Conservation (phyloP, 1,140 invertebrate species). For the Zaprionus inermis region DNA sequence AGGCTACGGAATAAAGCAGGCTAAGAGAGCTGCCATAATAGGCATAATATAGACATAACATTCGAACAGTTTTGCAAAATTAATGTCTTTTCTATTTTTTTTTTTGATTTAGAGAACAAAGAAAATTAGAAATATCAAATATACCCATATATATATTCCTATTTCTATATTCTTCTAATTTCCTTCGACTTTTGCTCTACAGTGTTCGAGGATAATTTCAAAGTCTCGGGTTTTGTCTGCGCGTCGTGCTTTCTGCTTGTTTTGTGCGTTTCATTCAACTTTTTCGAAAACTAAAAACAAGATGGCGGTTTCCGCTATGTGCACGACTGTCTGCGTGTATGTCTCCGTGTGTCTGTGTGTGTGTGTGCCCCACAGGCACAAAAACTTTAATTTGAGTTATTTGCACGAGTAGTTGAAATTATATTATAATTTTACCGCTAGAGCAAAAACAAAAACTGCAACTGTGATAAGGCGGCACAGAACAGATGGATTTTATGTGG, state of each 20-base stretch:
- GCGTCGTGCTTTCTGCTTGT: constrained; percentile 44
- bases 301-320: constrained; percentile 50
- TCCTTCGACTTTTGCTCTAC: background rate
- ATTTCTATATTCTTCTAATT: background rate
- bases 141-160: background rate
- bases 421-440: constrained; percentile 68
- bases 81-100: too few species aligned
- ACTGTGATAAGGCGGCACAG: constrained; percentile 54
- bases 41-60: too few species aligned
- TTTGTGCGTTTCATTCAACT: constrained; percentile 60
- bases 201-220: constrained; percentile 12
- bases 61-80: too few species aligned
- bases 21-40: too few species aligned
- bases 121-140: too few species aligned
- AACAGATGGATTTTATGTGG: constrained; percentile 18
- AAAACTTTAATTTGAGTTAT: constrained; percentile 79
- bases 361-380: constrained; percentile 60
- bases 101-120: too few species aligned
- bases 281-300: constrained; percentile 71
- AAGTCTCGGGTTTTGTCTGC: constrained; percentile 14
- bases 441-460: constrained; percentile 71
- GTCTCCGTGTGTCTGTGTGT: constrained; percentile 27
- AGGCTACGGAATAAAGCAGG: background rate
- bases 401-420: constrained; percentile 74
- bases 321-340: constrained; percentile 9